Evolutionary conservation across 2,888 invertebrate genomes (phyloP).

Genomic region (Diaperis boleti): DNA sequence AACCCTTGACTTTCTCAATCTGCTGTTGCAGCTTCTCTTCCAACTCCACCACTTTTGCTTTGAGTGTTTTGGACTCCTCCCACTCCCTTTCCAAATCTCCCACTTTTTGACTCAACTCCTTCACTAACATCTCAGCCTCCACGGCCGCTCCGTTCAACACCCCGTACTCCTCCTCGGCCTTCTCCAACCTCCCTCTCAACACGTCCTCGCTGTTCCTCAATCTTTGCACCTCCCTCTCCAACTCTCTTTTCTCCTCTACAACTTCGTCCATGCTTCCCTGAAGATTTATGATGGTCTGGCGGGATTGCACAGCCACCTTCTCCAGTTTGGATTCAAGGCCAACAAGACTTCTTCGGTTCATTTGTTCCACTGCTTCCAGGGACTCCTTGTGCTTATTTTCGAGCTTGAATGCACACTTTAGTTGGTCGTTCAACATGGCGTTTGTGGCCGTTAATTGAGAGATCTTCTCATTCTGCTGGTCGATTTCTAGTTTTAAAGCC

Average conservation of each 20-base stretch:
- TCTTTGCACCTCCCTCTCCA: conserved; percentile 49
- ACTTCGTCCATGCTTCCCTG: conserved; percentile 63
- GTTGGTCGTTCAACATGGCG: conserved; percentile 60
- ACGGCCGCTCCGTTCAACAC: conserved; percentile 48
- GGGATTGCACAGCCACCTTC: conserved; percentile 66
- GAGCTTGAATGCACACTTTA: conserved; percentile 65
- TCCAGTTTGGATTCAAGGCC: conserved; percentile 69
- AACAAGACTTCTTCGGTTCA: conserved; percentile 74
- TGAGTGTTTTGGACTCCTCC: neutral
- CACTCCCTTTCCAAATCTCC: conserved; percentile 19
- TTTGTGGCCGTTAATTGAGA: conserved; percentile 63
- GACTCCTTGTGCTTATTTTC: conserved; percentile 59
- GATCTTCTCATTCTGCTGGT: conserved; percentile 67
- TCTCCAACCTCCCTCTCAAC: conserved; percentile 62
- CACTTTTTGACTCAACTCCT: conserved; percentile 68
- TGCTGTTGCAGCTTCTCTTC: neutral
- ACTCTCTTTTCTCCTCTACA: conserved; percentile 48
- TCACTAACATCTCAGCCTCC: conserved; percentile 67
- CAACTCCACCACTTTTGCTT: neutral
- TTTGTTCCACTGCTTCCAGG: conserved; percentile 72
- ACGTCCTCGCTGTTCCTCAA: conserved; percentile 48
- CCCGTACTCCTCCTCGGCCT: conserved; percentile 40
- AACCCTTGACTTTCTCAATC: conserved; percentile 31
- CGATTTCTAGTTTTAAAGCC: conserved; percentile 61
- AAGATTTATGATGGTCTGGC: conserved; percentile 61